Conservation (phyloP, 2,113 vertebrate genomes). For the Ophthalmolycus amberensis region DNA sequence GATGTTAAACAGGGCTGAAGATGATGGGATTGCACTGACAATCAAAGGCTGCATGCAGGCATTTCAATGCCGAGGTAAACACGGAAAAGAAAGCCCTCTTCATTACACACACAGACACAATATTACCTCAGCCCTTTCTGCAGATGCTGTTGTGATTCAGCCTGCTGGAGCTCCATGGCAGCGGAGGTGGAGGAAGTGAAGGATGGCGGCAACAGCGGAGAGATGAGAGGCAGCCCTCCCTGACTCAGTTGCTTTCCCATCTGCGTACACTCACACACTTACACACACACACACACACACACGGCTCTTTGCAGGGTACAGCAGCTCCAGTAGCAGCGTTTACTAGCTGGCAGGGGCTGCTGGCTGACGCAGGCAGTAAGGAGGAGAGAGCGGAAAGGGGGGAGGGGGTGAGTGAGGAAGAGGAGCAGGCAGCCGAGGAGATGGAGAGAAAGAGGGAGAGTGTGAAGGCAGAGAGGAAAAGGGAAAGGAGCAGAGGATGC, state of each 20-base stretch:
- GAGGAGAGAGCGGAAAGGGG: slow-evolving; percentile 36
- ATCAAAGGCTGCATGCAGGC: slow-evolving; percentile 55
- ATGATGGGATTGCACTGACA: slow-evolving; percentile 9
- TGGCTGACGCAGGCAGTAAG: slow-evolving; percentile 74
- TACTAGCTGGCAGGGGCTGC: slow-evolving; percentile 23
- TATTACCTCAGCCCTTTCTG: slow-evolving; percentile 75
- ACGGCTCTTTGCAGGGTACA: slow-evolving; percentile 58
- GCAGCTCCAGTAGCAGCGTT: slow-evolving; percentile 59
- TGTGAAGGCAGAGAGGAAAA: not conserved
- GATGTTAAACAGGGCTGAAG: not conserved
- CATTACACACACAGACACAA: not conserved
- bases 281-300: slow-evolving; percentile 37
- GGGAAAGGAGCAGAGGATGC: slow-evolving; percentile 17
- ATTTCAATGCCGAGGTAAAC: slow-evolving; percentile 15
- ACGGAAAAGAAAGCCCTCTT: slow-evolving; percentile 3
- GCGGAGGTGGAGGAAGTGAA: slow-evolving; percentile 68
- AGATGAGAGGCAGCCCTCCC: slow-evolving; percentile 75
- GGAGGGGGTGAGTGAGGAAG: not conserved
- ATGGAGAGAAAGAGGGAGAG: not conserved
- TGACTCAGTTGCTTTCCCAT: slow-evolving; percentile 74
- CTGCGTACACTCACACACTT: slow-evolving; percentile 55
- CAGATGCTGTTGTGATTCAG: slow-evolving; percentile 70
- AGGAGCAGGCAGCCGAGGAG: not conserved
- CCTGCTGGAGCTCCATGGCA: slow-evolving; percentile 74
- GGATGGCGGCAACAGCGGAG: slow-evolving; percentile 59